Conservation (phyloP, 2,888 invertebrate genomes). For the Acanthococcus lagerstroemiae region DNA sequence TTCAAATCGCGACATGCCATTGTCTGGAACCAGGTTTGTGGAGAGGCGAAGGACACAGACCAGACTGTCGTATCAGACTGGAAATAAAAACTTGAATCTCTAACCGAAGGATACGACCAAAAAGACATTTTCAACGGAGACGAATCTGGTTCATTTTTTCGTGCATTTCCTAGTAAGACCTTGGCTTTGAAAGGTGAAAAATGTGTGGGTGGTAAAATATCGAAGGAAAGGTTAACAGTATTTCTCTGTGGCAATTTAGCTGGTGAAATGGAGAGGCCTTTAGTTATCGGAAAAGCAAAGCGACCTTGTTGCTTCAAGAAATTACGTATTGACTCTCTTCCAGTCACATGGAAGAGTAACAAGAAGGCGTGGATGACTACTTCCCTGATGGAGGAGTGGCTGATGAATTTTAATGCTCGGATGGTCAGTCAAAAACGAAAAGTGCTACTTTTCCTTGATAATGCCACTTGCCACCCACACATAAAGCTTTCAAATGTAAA, state of each 20-base stretch:
- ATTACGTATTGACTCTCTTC: constrained; percentile 23
- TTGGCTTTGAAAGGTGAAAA: too few species aligned
- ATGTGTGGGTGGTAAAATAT: too few species aligned
- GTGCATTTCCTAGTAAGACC: too few species aligned
- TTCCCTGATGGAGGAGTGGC: constrained; percentile 27
- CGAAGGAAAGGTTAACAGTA: constrained; percentile 37
- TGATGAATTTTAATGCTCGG: constrained; percentile 18
- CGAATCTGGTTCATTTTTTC: too few species aligned
- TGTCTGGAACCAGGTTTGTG: too few species aligned
- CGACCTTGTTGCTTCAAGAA: constrained; percentile 32
- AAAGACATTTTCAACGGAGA: too few species aligned
- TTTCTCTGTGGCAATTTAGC: constrained; percentile 36
- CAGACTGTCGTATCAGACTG: too few species aligned
- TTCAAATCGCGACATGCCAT: too few species aligned
- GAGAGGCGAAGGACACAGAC: too few species aligned
- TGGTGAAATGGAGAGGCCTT: constrained; percentile 30
- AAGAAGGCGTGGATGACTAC: constrained; percentile 36
- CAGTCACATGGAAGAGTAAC: constrained; percentile 34
- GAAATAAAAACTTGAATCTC: too few species aligned
- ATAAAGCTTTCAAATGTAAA: constrained; percentile 22
- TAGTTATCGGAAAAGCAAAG: constrained; percentile 35
- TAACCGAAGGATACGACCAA: too few species aligned
- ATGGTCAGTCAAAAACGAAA: constrained; percentile 19
- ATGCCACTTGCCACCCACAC: constrained; percentile 28
- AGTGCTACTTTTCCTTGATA: constrained; percentile 31